Evolutionary conservation across 2,888 invertebrate genomes (phyloP).

Genomic region (Asteroscopus sphinx): DNA sequence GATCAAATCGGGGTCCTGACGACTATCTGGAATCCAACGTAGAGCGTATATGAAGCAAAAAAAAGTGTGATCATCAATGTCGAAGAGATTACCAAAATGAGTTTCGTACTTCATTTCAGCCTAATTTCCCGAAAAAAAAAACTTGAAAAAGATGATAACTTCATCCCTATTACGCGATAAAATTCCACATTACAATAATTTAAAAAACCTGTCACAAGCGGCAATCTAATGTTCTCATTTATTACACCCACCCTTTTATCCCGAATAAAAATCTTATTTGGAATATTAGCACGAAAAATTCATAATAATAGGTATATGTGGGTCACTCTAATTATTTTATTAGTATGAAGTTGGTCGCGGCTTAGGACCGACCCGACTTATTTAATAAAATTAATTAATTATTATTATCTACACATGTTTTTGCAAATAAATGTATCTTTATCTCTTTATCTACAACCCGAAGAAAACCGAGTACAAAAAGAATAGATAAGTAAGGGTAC

Average conservation of each 20-base stretch:
- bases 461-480: constrained; percentile 41
- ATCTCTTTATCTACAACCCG: no score
- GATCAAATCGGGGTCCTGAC: no score
- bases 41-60: no score
- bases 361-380: constrained; percentile 47
- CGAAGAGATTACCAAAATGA: constrained; percentile 16
- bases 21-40: no score
- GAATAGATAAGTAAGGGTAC: constrained; percentile 40
- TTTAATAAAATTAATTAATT: constrained; percentile 60
- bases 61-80: no score
- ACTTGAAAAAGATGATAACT: constrained; percentile 22
- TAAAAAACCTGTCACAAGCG: constrained; percentile 18
- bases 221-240: constrained; percentile 38
- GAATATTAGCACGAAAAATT: constrained; percentile 36
- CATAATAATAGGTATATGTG: no score
- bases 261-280: constrained; percentile 37
- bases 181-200: constrained; percentile 29
- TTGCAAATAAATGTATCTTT: no score
- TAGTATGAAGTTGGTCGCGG: constrained; percentile 44
- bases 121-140: constrained; percentile 23
- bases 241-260: constrained; percentile 14
- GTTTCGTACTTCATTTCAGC: constrained; percentile 16
- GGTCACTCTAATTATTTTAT: constrained; percentile 56
- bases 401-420: no score
- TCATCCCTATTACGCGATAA: constrained; percentile 39